These are phyloP conservation scores for Delphinus delphis DNA, from an alignment of 2,113 vertebrate genomes.

Conservation along the genomic window DNA sequence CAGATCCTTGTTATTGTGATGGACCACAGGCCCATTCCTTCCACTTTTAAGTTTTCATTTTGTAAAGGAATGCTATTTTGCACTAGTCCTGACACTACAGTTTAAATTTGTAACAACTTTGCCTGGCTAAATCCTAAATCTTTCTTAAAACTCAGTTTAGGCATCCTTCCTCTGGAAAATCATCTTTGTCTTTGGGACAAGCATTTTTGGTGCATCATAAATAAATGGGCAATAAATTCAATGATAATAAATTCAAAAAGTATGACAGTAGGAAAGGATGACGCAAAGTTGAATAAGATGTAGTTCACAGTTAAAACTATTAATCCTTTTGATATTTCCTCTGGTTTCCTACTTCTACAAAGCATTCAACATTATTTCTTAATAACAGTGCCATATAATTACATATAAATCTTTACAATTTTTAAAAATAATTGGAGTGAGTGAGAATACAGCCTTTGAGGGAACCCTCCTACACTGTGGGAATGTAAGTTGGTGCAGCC, in stretches of 20 bases:
- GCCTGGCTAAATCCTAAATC: not conserved
- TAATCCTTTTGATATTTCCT: not conserved
- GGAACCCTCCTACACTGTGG: not conserved
- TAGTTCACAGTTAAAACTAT: not conserved
- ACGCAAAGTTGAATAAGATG: not conserved
- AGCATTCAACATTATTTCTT: not conserved
- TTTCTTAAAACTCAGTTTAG: not conserved
- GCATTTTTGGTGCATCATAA: not conserved
- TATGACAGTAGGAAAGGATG: not conserved
- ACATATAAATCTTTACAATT: not conserved
- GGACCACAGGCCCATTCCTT: not conserved
- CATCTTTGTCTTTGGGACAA: not conserved
- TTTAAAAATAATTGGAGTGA: conserved; percentile 3
- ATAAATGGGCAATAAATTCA: not conserved
- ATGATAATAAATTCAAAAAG: not conserved
- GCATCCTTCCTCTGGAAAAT: not conserved
- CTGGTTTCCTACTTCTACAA: not conserved
- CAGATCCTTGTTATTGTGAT: not conserved
- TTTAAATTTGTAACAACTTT: not conserved
- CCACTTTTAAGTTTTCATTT: not conserved
- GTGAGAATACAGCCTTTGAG: not conserved
- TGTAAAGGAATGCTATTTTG: not conserved
- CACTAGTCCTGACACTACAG: not conserved
- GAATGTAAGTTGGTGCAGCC: not conserved
- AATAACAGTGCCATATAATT: not conserved